Percentiles rank a stretch among this genome's conserved stretches.
Evolutionary conservation across 2,888 invertebrate species (phyloP).

Genomic region (Allophyes oxyacanthae): DNA sequence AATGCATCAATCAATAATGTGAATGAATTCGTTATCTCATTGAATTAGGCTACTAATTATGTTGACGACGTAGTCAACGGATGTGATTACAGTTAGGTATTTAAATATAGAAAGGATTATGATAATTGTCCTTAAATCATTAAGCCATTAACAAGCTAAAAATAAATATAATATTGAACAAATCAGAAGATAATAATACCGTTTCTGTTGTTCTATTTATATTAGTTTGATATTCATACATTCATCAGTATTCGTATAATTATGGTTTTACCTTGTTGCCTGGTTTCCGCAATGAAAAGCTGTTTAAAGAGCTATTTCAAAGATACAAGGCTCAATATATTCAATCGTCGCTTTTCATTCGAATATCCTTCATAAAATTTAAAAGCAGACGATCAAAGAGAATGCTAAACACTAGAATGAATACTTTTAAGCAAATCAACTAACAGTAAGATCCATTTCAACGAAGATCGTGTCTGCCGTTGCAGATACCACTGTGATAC

Average conservation of each 20-base stretch:
- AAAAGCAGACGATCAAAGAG: conserved; percentile 11
- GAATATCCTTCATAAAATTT: conserved; percentile 8
- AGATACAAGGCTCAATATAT: no score
- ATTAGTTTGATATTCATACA: not conserved
- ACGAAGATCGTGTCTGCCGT: conserved; percentile 20
- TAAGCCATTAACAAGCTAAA: not conserved
- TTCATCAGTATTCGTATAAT: not conserved
- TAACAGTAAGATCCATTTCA: conserved; percentile 27
- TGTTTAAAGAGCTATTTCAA: no score
- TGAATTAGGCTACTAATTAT: not conserved
- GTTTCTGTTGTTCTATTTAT: not conserved
- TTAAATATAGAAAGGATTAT: conserved; percentile 14
- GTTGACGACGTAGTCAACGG: not conserved
- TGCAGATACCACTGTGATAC: conserved; percentile 1
- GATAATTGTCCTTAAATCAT: conserved; percentile 21
- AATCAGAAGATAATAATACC: not conserved
- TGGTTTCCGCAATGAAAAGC: not conserved
- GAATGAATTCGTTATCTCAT: no score
- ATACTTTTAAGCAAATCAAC: conserved; percentile 38
- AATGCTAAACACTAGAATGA: conserved; percentile 17
- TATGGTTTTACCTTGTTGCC: not conserved
- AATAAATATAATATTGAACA: not conserved
- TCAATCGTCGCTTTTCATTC: no score
- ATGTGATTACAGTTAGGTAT: not conserved
- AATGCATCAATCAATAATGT: no score